A percentile compares a stretch with the other conserved stretches of the same genome.
Conservation (phyloP, 1,140 invertebrate genomes). For the Eueides isabella region DNA sequence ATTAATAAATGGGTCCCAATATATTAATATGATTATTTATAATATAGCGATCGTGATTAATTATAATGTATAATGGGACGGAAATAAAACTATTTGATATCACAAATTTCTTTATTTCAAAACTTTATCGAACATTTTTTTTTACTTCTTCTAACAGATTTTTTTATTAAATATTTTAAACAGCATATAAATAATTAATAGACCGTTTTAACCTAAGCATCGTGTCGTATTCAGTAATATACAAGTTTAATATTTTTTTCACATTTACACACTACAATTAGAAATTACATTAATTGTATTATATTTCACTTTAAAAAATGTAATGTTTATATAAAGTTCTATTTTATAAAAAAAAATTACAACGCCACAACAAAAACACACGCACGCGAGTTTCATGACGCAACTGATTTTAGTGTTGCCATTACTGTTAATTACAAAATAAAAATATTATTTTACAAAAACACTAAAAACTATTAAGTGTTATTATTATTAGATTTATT, state of each 20-base stretch:
- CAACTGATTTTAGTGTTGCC: conserved; percentile 23
- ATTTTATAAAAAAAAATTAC: background rate
- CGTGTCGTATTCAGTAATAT: background rate
- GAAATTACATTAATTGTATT: background rate
- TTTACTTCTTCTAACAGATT: background rate
- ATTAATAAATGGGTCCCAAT: conserved; percentile 29
- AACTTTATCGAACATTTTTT: background rate
- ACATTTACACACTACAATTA: background rate
- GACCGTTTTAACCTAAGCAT: background rate
- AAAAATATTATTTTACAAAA: background rate
- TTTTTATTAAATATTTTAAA: background rate
- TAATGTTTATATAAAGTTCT: background rate
- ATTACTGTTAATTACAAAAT: background rate
- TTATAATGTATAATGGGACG: no score
- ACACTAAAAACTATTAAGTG: background rate
- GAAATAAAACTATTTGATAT: background rate
- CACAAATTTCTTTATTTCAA: background rate
- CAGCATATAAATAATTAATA: background rate
- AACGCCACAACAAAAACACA: conserved; percentile 27
- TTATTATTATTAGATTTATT: background rate
- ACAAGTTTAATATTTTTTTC: background rate
- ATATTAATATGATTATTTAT: no score
- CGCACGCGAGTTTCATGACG: conserved; percentile 27
- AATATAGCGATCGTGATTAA: no score
- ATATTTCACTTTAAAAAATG: background rate